Base-by-base conservation (phyloP, 1,140 invertebrate genomes). In the Atta texana region DNA sequence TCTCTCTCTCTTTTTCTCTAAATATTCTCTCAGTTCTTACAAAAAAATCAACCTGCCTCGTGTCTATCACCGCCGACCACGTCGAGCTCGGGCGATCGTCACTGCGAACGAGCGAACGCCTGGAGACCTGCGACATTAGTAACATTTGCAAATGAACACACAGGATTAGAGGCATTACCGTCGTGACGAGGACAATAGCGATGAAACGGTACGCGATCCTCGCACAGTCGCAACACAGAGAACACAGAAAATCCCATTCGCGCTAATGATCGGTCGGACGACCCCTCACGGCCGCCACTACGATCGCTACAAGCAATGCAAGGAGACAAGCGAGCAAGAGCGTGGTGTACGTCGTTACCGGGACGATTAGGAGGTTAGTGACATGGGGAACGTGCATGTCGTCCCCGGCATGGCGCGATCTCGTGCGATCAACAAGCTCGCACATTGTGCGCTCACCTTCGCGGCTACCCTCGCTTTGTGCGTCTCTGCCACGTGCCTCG, bases 101-200 rank as follows among this genome's bases (percentile, higher is more conserved):
- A 85, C 85, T 81, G 77, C 63, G 85, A 82, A 84, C 88, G 89
- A 87, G 63, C 87, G 84, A 76, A 64, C 69, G 85, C 59, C 89
- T 61, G 90, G 87, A 66, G 51, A 91, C 89, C 89, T 91, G 89
- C 80, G 90, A 87, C 87, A 91, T 91, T 91, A 91, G 87, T 89
- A 91, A 91, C 61, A 91, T 82, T 75, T 84, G 80, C 80, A 74
- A 28, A 81, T 81, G 4, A 84, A 86, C 84, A 89, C 64, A 86
- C 81, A 86, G 61, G 66, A 87, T 74, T 81, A 72, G 69, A 85
- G 74, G 53, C 61, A 18, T 21, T 39, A 31, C 12, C 64, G 21
- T 87, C 51, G 14, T 55, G 39, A 76, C 63, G 69, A 64, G 82
- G 34, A 88, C 49, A 49, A 68, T 80, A 34, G 77, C 49, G 64